Conservation (phyloP, 2,113 vertebrate species). For the Pandion haliaetus region DNA sequence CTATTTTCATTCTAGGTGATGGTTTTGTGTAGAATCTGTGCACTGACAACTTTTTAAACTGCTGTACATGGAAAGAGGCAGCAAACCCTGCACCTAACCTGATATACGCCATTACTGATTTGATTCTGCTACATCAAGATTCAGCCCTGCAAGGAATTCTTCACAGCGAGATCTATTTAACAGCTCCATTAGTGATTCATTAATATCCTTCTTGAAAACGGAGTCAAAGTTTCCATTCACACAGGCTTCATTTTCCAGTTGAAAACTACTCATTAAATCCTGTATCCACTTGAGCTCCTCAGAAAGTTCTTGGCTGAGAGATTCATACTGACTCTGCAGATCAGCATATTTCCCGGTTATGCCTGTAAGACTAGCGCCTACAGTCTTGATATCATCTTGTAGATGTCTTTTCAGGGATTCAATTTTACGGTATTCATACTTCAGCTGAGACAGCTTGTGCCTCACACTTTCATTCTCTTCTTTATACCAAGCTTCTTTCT, state of each 20-base stretch:
- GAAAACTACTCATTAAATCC: slow-evolving; percentile 76
- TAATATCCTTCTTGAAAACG: slow-evolving; percentile 68
- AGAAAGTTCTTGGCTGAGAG: slow-evolving; percentile 80
- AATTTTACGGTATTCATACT: slow-evolving; percentile 81
- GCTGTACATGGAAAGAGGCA: neutral
- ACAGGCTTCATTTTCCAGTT: slow-evolving; percentile 47
- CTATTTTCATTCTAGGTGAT: neutral
- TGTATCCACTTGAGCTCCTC: slow-evolving; percentile 84
- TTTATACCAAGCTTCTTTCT: slow-evolving; percentile 89
- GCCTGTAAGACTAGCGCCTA: slow-evolving; percentile 62
- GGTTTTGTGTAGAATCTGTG: neutral
- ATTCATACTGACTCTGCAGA: slow-evolving; percentile 77
- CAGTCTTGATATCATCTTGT: slow-evolving; percentile 74
- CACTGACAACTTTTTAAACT: neutral
- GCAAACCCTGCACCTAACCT: neutral
- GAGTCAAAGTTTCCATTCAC: slow-evolving; percentile 64
- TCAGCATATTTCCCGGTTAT: slow-evolving; percentile 70
- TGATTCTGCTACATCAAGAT: slow-evolving; percentile 62
- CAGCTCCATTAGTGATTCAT: slow-evolving; percentile 78
- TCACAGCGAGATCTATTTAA: slow-evolving; percentile 69
- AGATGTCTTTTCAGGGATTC: slow-evolving; percentile 79
- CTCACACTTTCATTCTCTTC: slow-evolving; percentile 78
- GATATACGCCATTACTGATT: neutral
- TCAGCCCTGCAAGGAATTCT: slow-evolving; percentile 73
- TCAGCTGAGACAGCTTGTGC: slow-evolving; percentile 84